Evolutionary conservation across 2,113 vertebrate species (phyloP).

Genomic region (Elephas maximus): DNA sequence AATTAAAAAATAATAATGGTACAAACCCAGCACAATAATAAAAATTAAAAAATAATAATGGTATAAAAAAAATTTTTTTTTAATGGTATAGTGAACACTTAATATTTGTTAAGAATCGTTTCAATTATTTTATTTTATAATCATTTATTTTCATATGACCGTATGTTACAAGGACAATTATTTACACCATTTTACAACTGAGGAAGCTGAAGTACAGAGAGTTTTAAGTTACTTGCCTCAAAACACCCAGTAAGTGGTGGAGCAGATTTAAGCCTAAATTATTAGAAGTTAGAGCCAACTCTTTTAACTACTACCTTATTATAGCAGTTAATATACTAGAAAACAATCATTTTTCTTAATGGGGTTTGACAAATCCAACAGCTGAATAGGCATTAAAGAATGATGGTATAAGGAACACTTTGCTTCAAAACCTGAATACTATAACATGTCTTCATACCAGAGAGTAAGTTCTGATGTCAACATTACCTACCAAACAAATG

Average conservation of each 20-base stretch:
- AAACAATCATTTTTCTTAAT: background rate
- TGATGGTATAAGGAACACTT: background rate
- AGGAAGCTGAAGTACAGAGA: background rate
- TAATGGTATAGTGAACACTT: background rate
- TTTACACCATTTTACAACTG: background rate
- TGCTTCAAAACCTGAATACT: background rate
- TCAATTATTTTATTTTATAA: background rate
- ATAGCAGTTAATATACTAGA: background rate
- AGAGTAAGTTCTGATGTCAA: background rate
- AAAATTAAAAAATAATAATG: conserved; percentile 5
- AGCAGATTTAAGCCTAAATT: background rate
- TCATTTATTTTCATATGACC: conserved; percentile 14
- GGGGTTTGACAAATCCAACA: background rate
- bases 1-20: conserved; percentile 1
- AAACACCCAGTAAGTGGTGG: background rate
- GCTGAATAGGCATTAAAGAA: background rate
- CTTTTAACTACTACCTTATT: background rate
- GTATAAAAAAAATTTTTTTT: background rate
- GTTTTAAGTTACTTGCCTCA: conserved; percentile 3
- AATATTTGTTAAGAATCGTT: background rate
- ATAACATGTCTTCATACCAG: background rate
- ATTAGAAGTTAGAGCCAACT: background rate
- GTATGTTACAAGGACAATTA: background rate
- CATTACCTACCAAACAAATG: background rate
- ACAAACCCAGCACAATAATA: background rate